Evolutionary conservation across 2,113 vertebrate genomes (phyloP), one percentile per base, ranked within the genome.

Genomic region (Ictalurus punctatus): DNA sequence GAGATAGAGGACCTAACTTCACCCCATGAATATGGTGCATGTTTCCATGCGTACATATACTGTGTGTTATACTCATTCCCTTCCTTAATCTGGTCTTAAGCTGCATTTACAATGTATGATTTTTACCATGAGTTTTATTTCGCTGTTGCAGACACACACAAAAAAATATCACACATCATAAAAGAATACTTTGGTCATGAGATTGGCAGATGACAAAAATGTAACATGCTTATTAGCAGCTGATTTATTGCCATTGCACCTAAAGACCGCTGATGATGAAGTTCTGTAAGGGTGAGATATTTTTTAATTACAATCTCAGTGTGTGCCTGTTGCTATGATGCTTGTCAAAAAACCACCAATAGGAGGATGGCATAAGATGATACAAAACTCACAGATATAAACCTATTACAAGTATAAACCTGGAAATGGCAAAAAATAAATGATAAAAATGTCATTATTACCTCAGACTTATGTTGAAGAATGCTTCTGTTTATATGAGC

Each of bases 1-100:
- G 19, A 52, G 44, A 78, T 52, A 23, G 37, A 9, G 2, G 37
- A 25, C 76, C 25, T n/a, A 27, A 30, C 14, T 54, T 56, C 27
- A 80, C n/a, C n/a, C n/a, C 56, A 34, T 56, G 52, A 8, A 58
- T 56, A 56, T 81, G 8, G 16, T 30, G 78, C n/a, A 80, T 84
- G 63, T 90, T n/a, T 80, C 12, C 25, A 78, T 85, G 61, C 90
- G 65, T 85, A 80, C 91, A 78, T 44, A 67, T 84, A 52, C 48
- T 52, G 48, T 52, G 34, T 65, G 86, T 87, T 82, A 61, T 61
- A 59, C 48, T 71, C 48, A 44, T 48, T 56, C 12, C 40, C 13
- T 14, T 71, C 14, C 34, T 69, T 52, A 52, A 52, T 9, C 48
- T 87, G 37, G 67, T 85, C 48, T 17, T 83, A 83, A 44, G 2